Evolutionary conservation across 1,140 invertebrate species (phyloP).

Genomic region (Sinella curviseta): DNA sequence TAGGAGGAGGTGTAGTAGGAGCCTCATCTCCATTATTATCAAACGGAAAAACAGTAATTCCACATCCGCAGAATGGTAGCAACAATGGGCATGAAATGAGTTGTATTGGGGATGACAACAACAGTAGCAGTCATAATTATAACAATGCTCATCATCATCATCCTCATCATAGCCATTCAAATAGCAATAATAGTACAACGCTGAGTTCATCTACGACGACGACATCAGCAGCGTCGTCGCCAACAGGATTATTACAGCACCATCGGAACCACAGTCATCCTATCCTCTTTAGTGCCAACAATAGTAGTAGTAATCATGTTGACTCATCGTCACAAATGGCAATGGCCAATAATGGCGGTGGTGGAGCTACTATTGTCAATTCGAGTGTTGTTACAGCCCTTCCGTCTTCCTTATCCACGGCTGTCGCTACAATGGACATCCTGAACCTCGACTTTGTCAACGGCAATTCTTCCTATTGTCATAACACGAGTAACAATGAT

Average conservation of each 20-base stretch:
- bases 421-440: conserved; percentile 22
- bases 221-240: neutral
- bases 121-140: conserved; percentile 15
- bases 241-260: neutral
- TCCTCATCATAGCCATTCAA: neutral
- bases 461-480: conserved; percentile 6
- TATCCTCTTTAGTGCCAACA: neutral
- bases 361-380: neutral
- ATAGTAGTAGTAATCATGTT: neutral
- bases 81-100: conserved; percentile 18
- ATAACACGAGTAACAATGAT: neutral
- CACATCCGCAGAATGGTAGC: neutral
- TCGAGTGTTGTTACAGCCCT: neutral
- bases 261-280: conserved; percentile 16
- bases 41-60: conserved; percentile 11
- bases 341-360: neutral
- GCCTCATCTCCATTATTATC: neutral
- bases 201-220: neutral
- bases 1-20: neutral
- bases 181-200: neutral
- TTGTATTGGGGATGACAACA: neutral
- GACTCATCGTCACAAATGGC: neutral
- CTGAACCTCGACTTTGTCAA: conserved; percentile 25
- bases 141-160: neutral
- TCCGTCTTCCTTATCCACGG: neutral